A percentile compares a stretch with the other conserved stretches of the same genome.
phyloP scores from a whole-genome alignment of 2,888 invertebrate genomes.

The Ophion costatus region DNA sequence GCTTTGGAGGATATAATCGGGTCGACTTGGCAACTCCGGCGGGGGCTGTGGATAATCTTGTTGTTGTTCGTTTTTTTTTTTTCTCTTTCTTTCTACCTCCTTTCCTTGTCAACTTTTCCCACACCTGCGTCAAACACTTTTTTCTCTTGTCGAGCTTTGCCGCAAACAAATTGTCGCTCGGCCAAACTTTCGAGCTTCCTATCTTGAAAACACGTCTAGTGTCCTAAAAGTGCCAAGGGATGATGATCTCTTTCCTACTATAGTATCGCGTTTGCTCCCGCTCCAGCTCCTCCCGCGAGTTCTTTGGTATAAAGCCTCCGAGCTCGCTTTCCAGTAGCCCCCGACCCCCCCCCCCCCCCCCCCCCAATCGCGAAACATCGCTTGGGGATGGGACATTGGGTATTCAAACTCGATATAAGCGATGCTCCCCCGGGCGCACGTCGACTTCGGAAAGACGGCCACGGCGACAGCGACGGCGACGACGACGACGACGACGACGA shows the following conservation, averaged over 20 bases:
- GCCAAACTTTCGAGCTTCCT: neutral
- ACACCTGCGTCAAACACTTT: too few species aligned
- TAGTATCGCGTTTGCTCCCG: too few species aligned
- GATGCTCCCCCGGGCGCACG: conserved; percentile 75
- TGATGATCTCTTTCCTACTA: too few species aligned
- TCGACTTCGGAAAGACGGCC: conserved; percentile 64
- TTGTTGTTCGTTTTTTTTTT: conserved; percentile 71
- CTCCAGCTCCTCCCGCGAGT: too few species aligned
- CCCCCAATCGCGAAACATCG: neutral
- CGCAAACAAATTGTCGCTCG: neutral
- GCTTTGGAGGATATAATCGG: too few species aligned
- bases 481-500: conserved; percentile 68
- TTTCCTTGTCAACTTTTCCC: too few species aligned
- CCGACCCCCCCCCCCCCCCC: neutral
- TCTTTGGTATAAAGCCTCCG: too few species aligned
- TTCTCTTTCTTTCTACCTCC: too few species aligned
- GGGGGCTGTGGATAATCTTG: conserved; percentile 26
- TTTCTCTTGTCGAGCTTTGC: conserved; percentile 61
- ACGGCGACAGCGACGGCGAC: conserved; percentile 68
- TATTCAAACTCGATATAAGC: conserved; percentile 83
- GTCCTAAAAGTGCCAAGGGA: too few species aligned
- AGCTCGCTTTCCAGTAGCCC: too few species aligned
- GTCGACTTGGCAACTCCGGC: conserved; percentile 1
- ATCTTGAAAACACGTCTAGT: neutral
- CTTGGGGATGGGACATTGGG: conserved; percentile 66